phyloP scores from a whole-genome alignment of 2,888 invertebrate species.

The Lepeophtheirus nordmannii region DNA sequence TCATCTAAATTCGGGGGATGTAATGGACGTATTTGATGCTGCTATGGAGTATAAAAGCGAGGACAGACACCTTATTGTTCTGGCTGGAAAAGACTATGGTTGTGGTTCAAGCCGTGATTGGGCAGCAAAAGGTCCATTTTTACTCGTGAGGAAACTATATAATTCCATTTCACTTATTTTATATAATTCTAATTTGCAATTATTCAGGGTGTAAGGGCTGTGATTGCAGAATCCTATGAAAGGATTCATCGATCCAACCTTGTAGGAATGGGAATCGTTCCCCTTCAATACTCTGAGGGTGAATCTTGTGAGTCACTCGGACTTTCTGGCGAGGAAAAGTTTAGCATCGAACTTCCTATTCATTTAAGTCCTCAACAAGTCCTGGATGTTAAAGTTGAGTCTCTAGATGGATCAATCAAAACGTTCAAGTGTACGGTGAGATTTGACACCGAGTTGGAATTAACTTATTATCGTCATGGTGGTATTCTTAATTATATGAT shows the following conservation, averaged over 20 bases:
- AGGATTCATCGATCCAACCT: constrained; percentile 36
- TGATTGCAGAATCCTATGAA: constrained; percentile 44
- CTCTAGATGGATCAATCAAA: constrained; percentile 25
- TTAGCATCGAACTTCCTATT: constrained; percentile 41
- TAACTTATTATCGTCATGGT: constrained; percentile 78
- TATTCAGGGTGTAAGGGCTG: constrained; percentile 38
- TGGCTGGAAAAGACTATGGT: constrained; percentile 94
- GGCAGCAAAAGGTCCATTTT: constrained; percentile 93
- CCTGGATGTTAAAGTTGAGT: not conserved
- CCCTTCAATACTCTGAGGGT: constrained; percentile 50
- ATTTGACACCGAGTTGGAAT: constrained; percentile 93
- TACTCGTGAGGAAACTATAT: constrained; percentile 47
- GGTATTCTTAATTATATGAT: constrained; percentile 98
- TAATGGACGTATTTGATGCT: constrained; percentile 42
- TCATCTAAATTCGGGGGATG: constrained; percentile 36
- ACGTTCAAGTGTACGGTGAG: constrained; percentile 61
- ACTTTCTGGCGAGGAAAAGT: constrained; percentile 64
- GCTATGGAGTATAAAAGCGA: constrained; percentile 43
- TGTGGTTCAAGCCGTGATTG: constrained; percentile 94
- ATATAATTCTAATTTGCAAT: not conserved
- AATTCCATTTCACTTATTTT: not conserved
- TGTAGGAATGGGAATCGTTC: constrained; percentile 45
- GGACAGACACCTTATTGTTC: constrained; percentile 58
- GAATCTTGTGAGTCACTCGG: constrained; percentile 62
- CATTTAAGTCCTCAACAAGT: constrained; percentile 3